Percentiles rank a stretch among this genome's conserved stretches.
These are phyloP conservation scores for Noctilio leporinus DNA, from an alignment of 2,113 vertebrate genomes.

Conservation along the genomic window DNA sequence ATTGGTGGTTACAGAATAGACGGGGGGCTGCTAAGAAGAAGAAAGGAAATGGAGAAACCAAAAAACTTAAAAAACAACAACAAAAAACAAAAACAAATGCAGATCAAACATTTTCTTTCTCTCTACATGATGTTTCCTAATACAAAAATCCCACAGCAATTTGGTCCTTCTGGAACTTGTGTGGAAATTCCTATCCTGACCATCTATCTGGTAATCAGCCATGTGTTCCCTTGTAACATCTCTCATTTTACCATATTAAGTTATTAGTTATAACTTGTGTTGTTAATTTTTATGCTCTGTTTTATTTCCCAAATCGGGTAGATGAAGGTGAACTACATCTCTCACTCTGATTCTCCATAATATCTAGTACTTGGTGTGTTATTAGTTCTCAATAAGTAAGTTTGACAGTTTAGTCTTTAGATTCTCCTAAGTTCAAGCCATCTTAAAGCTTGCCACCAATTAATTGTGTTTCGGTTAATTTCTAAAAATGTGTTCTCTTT, in stretches of 20 bases:
- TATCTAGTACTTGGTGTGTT: neutral
- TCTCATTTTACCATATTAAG: neutral
- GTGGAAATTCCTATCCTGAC: neutral
- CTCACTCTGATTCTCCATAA: neutral
- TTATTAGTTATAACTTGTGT: neutral
- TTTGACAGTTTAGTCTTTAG: neutral
- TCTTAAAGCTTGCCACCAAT: neutral
- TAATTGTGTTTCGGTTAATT: neutral
- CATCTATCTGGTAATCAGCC: neutral
- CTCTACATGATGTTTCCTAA: neutral
- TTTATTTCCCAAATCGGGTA: neutral
- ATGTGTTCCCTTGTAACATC: neutral
- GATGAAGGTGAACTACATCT: neutral
- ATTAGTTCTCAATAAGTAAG: neutral
- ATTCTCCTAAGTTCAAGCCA: neutral
- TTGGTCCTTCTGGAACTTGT: neutral
- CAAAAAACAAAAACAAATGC: too few relatives aligned
- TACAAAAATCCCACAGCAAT: neutral
- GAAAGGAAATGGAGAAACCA: too few relatives aligned
- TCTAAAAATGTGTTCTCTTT: neutral
- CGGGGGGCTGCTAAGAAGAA: too few relatives aligned
- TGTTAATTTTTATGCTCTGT: neutral
- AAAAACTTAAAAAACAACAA: too few relatives aligned
- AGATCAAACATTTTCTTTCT: neutral
- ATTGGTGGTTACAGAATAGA: too few relatives aligned